Conservation (phyloP, 2,797 vertebrate genomes). For the Pygocentrus nattereri region DNA sequence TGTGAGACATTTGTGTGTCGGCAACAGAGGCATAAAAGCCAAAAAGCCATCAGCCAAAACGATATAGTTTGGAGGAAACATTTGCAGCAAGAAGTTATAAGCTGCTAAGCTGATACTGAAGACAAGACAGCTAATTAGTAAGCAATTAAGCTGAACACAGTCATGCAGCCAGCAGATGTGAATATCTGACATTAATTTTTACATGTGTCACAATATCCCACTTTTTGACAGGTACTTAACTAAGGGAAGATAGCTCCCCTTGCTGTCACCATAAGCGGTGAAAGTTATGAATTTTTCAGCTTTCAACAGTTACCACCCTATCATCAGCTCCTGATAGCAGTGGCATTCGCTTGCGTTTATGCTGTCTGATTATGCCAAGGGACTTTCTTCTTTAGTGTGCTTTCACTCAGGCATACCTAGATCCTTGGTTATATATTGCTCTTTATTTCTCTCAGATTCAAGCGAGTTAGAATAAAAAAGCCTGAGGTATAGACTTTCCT, state of each 20-base stretch:
- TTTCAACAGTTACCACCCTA: neutral
- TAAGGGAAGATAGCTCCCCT: neutral
- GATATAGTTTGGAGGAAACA: too few relatives aligned
- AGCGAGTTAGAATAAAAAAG: neutral
- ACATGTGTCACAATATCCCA: neutral
- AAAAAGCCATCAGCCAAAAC: neutral
- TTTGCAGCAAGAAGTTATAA: neutral
- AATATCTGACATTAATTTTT: neutral
- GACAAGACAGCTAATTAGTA: neutral
- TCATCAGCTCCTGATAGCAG: neutral
- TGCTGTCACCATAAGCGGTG: neutral
- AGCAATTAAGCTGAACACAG: neutral
- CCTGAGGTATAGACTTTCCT: too few relatives aligned
- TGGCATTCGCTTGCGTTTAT: neutral
- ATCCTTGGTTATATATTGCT: neutral
- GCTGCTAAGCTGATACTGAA: neutral
- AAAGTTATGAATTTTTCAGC: neutral
- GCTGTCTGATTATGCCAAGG: neutral
- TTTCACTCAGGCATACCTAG: neutral
- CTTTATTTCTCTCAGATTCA: neutral
- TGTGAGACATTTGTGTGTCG: neutral
- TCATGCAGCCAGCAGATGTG: neutral
- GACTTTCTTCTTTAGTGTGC: neutral
- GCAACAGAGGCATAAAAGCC: neutral
- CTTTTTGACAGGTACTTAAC: neutral